Evolutionary conservation across 2,113 vertebrate genomes (phyloP), one percentile per base, ranked within the genome.

Genomic region (Pungitius pungitius): DNA sequence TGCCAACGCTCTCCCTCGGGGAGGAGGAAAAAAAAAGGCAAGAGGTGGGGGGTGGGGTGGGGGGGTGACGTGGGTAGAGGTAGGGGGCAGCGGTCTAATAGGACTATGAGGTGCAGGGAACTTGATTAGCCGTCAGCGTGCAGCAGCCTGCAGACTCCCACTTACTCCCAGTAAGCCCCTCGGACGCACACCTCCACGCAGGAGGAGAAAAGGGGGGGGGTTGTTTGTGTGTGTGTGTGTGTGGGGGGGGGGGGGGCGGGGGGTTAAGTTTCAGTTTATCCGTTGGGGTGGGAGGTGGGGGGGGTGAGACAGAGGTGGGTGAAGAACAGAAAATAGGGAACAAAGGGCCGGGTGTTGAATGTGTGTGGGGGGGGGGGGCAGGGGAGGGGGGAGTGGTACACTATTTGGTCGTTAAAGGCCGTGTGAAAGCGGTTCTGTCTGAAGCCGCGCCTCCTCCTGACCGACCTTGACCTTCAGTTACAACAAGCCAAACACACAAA

Each of bases 1-100:
- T 93, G 90, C 93, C 93, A 93, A 90, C 88, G 89, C 88, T 87
- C 87, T 92, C 92, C 92, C 90, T 89, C 85, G 47, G 92, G 92
- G 91, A 92, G 87, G 47, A 92, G 92, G 91, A 92, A 86, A 90
- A 89, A 86, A 89, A 89, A 88, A 83, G 83, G 82, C 82, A 58
- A 87, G 90, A 87, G 86, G 89, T 85, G 90, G 87, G 84, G 78
- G 89, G 87, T 30, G 33, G 33, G 89, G 87, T 86, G 90, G 89
- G 87, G 33, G 33, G 89, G 87, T 86, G 90, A 92, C 90, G 89
- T 90, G 87, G 84, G 85, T 86, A 91, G 81, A 88, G 86, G 88
- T 87, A 89, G 88, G 85, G 88, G 90, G 85, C 87, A 92, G 85
- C 67, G 11, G 85, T 90, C 89, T 90, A 92, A 92, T 90, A 83